Conservation (phyloP, 2,888 invertebrate genomes). For the Eilema griseolum region DNA sequence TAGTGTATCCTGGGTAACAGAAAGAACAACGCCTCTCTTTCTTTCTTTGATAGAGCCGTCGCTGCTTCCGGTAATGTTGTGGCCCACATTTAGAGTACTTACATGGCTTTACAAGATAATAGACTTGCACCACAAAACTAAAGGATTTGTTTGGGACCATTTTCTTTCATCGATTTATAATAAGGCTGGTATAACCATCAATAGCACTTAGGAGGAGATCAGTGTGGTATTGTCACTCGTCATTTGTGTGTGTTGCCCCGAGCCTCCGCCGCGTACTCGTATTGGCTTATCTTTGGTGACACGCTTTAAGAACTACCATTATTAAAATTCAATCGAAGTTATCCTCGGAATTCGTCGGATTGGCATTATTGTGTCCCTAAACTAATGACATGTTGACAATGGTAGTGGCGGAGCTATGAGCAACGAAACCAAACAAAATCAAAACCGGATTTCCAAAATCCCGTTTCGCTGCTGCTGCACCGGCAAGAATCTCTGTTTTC, state of each 20-base stretch:
- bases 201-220: not conserved
- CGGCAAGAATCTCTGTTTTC: constrained; percentile 84
- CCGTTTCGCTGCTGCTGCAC: constrained; percentile 75
- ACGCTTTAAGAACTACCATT: constrained; percentile 10
- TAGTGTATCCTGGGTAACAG: not conserved
- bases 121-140: not conserved
- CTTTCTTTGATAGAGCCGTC: not conserved
- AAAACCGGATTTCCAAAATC: constrained; percentile 86
- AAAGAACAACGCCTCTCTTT: not conserved
- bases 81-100: not conserved
- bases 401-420: constrained; percentile 64
- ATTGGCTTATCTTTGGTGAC: constrained; percentile 19
- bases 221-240: not conserved
- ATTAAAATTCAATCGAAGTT: constrained; percentile 30
- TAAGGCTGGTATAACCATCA: not conserved
- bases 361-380: constrained; percentile 56
- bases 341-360: constrained; percentile 51
- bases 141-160: not conserved
- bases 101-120: not conserved
- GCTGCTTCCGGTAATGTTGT: not conserved
- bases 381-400: constrained; percentile 67
- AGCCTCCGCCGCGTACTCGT: not conserved
- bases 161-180: not conserved
- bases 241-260: not conserved
- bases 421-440: constrained; percentile 74